Evolutionary conservation across 2,888 invertebrate species (phyloP).

Genomic region (Anarsia innoxiella): DNA sequence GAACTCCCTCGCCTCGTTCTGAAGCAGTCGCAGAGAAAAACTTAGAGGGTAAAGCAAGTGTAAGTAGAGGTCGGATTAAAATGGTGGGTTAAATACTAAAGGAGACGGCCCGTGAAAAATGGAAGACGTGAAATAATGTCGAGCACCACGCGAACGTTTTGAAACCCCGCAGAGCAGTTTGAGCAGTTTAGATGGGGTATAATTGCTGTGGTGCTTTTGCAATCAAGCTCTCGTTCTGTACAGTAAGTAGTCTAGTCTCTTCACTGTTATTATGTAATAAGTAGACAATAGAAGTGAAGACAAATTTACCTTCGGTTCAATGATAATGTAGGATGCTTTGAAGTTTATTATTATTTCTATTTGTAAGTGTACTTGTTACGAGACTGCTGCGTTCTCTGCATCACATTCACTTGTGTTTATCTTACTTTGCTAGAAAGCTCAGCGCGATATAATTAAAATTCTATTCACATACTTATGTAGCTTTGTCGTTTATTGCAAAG

Average conservation of each 20-base stretch:
- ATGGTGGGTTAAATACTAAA: slow-evolving; percentile 20
- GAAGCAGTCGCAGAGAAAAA: background rate
- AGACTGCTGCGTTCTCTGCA: too few species aligned
- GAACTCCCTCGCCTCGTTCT: slow-evolving; percentile 10
- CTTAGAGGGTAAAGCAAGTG: background rate
- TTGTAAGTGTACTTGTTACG: too few species aligned
- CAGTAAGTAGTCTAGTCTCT: slow-evolving; percentile 8
- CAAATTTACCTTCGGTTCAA: slow-evolving; percentile 3
- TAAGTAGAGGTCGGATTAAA: slow-evolving; percentile 15
- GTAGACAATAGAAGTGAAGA: slow-evolving; percentile 5
- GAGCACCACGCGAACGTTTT: slow-evolving; percentile 17
- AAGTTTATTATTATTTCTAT: too few species aligned
- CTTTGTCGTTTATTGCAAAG: too few species aligned
- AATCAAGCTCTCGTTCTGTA: slow-evolving; percentile 14
- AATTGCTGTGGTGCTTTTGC: slow-evolving; percentile 14
- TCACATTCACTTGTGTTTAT: too few species aligned
- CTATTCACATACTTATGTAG: too few species aligned
- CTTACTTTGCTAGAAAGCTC: too few species aligned
- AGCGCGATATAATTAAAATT: background rate
- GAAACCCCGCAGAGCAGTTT: slow-evolving; percentile 14
- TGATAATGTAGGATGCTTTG: too few species aligned
- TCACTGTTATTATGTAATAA: slow-evolving; percentile 10
- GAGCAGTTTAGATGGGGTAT: slow-evolving; percentile 15
- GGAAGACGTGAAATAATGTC: slow-evolving; percentile 24
- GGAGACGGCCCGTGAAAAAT: slow-evolving; percentile 31